Evolutionary conservation across 2,888 invertebrate genomes (phyloP), one percentile per base, ranked within the genome.

Genomic region (Meganola albula): DNA sequence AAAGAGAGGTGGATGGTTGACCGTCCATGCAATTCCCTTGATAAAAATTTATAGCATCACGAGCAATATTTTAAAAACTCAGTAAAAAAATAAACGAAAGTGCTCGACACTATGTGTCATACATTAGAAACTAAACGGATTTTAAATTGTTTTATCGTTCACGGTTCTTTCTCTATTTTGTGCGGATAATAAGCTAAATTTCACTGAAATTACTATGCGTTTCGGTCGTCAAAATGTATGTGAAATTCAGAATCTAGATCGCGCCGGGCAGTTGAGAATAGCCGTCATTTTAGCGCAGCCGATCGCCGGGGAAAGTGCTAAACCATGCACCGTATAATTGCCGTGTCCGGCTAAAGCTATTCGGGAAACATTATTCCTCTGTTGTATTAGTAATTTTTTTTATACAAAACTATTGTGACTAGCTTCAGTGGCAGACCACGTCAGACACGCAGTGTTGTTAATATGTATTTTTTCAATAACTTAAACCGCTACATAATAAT

Each of bases 211-310:
- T 44, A 40, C 44, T 31, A 10, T 24, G 39, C 45, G 40, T 37
- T 51, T 59, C 42, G 24, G 12, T 41, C 28, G 34, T 30, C 12
- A 35, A 16, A 42, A 34, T 37, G 28, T 48, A 48, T 51, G 52
- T 49, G 48, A 50, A 52, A 50, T 50, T 51, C 43, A 46, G 49
- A 55, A 64, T 61, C 39, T 59, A 62, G 59, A 59, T 45, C 47
- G 48, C 24, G 40, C 30, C 55, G 50, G 38, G 47, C 48, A 49
- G 48, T 39, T 43, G 34, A 44, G 37, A 41, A 34, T 36, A 40
- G 54, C 44, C 40, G 34, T 39, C 48, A 53, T 53, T 58, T 63
- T 37, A 47, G 51, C 47, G 49, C 48, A 40, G 34, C 37, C 45
- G 42, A 44, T 30, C 32, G 31, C 30, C 21, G 42, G 49, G 42